Base-by-base conservation (phyloP, 2,797 vertebrate genomes). In the Labeo calbasu region DNA sequence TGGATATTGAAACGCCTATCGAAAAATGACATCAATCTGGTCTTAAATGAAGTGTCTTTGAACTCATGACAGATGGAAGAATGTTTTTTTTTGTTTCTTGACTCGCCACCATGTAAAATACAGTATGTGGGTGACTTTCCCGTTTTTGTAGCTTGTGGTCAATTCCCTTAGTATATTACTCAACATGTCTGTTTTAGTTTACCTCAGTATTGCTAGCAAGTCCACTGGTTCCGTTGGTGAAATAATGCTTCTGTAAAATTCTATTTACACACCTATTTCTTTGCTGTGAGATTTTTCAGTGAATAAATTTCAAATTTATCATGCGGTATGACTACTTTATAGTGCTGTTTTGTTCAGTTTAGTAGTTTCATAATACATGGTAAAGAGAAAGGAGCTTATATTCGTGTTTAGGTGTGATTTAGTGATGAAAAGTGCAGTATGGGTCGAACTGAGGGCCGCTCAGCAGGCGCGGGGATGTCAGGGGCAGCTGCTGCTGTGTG, bases 401-500 rank as follows among this genome's bases (percentile, higher is more conserved):
- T 73, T 53, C 8, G 21, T 70, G 40, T 71, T 23, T 23, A 32
- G 0, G 2, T 53, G 71, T 59, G 73, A n/a, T 63, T 36, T 28
- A 6, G 28, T 51, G 69, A 72, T 72, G 53, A 53, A 7, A 17
- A 76, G 75, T 79, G 81, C 68, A 72, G 78, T 43, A 28, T 46
- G 63, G 36, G 68, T 79, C 36, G 5, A 48, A 72, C 11, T 80
- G 68, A 71, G 75, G 77, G 23, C 25, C 3, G 63, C 79, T 77
- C 79, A 70, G 84, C 68, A 81, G 70, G 66, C 57, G 59, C 43
- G 8, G 55, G 82, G 81, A 84, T 89, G 88, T 91, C 88, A 89
- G 77, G 70, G 50, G 61, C 89, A 91, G 87, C 88, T 91, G 90
- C 79, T 86, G 63, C 77, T 72, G 82, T 84, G 82, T 66, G 25